Conservation (phyloP, 2,888 invertebrate species). For the Chalcosyrphus nemorum region DNA sequence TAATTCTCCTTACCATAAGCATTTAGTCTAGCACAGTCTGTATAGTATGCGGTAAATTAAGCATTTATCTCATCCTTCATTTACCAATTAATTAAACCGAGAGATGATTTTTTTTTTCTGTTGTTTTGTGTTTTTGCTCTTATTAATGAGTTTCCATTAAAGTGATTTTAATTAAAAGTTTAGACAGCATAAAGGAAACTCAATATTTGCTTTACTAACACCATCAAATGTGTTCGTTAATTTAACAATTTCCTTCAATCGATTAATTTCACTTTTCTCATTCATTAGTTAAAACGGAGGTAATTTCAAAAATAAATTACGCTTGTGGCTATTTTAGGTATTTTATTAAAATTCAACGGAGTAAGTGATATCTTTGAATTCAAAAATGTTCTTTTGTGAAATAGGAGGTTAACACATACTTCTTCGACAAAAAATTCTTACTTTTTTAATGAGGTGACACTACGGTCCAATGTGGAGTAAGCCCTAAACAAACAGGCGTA, state of each 20-base stretch:
- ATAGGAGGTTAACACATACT: too few species aligned
- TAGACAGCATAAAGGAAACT: not conserved
- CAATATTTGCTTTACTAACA: constrained; percentile 13
- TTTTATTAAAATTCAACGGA: too few species aligned
- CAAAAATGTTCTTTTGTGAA: too few species aligned
- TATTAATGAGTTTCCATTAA: constrained; percentile 17
- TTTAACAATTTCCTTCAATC: constrained; percentile 2
- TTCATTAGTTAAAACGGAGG: constrained; percentile 19
- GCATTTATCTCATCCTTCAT: constrained; percentile 11
- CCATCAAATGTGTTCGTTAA: not conserved
- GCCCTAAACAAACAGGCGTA: too few species aligned
- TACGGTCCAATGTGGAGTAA: too few species aligned
- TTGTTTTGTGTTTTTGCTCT: not conserved
- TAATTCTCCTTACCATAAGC: not conserved
- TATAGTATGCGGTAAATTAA: constrained; percentile 10
- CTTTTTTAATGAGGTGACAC: too few species aligned
- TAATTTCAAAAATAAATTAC: constrained; percentile 1
- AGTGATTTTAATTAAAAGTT: constrained; percentile 35
- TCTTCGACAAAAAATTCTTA: too few species aligned
- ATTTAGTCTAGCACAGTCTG: not conserved
- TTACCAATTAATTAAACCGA: constrained; percentile 17
- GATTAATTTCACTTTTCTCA: constrained; percentile 23
- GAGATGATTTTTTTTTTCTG: not conserved
- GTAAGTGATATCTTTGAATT: too few species aligned
- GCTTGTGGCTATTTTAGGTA: too few species aligned